Percentiles rank a stretch among this genome's conserved stretches.
Conservation (phyloP, 2,888 invertebrate species). For the Dinocampus coccinellae region DNA sequence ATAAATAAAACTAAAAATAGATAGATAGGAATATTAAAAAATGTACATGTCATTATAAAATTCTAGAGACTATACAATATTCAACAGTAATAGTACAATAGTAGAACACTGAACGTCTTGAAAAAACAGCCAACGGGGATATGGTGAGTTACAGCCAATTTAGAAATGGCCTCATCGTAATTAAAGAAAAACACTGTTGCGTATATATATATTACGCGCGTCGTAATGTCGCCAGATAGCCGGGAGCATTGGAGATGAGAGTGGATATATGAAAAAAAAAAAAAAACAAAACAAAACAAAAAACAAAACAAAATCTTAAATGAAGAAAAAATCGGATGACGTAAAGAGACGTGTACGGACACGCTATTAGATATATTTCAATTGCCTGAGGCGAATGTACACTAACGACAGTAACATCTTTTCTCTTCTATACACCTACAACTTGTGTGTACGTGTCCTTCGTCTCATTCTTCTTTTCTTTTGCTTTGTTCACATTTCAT, state of each 20-base stretch:
- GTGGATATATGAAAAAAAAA: constrained; percentile 34
- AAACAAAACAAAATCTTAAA: no score
- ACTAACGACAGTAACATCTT: constrained; percentile 14
- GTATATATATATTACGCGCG: constrained; percentile 8
- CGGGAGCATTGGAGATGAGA: constrained; percentile 32
- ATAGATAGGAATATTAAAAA: no score
- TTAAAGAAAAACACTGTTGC: constrained; percentile 50
- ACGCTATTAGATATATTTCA: constrained; percentile 32
- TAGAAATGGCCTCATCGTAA: constrained; percentile 57
- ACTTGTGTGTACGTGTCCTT: no score
- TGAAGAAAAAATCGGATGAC: constrained; percentile 37
- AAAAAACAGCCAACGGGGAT: constrained; percentile 40
- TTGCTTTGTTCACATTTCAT: not conserved
- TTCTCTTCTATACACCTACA: not conserved
- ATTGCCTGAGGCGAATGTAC: constrained; percentile 43
- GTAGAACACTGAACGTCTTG: constrained; percentile 27
- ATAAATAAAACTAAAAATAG: no score
- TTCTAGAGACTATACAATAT: not conserved
- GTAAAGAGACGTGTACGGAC: constrained; percentile 34
- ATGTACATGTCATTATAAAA: not conserved
- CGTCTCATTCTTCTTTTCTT: no score
- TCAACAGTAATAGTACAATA: not conserved
- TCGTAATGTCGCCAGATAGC: constrained; percentile 37
- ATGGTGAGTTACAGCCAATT: constrained; percentile 58
- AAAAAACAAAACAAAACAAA: constrained; percentile 35